These are phyloP conservation scores for Oplegnathus fasciatus DNA, from an alignment of 2,113 vertebrate species.

Conservation along the genomic window DNA sequence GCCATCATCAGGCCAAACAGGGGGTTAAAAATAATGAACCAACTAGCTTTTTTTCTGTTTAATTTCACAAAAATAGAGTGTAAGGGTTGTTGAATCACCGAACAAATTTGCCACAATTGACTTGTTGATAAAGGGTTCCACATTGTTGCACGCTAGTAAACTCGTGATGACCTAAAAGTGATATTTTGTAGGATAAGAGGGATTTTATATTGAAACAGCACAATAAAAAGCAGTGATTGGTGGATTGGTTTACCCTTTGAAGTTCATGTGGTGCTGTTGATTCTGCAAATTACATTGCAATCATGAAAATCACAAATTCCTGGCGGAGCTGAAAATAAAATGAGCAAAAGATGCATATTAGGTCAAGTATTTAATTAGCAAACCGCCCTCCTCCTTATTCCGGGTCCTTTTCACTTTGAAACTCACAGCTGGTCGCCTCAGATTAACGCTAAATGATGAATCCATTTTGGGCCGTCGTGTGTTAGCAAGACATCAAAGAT, in stretches of 20 bases:
- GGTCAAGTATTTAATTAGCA: slow-evolving; percentile 81
- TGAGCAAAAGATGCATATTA: slow-evolving; percentile 62
- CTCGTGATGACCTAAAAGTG: slow-evolving; percentile 1
- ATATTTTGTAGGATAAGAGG: slow-evolving; percentile 8
- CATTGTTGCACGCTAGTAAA: neutral
- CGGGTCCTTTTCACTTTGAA: slow-evolving; percentile 62
- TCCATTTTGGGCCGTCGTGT: slow-evolving; percentile 62
- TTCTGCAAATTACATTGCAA: slow-evolving; percentile 53
- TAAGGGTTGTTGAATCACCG: neutral
- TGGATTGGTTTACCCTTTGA: slow-evolving; percentile 41
- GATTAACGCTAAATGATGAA: slow-evolving; percentile 75
- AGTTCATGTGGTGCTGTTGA: slow-evolving; percentile 38
- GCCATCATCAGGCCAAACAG: neutral
- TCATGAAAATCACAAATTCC: slow-evolving; percentile 61
- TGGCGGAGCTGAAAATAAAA: slow-evolving; percentile 50
- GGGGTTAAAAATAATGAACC: neutral
- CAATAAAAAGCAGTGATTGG: slow-evolving; percentile 26
- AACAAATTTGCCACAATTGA: neutral
- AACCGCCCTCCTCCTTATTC: slow-evolving; percentile 60
- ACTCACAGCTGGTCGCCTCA: slow-evolving; percentile 72
- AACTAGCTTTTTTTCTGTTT: neutral
- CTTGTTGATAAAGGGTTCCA: slow-evolving; percentile 27
- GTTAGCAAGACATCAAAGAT: slow-evolving; percentile 76
- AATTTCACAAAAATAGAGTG: neutral
- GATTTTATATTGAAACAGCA: neutral